Evolutionary conservation across 2,113 vertebrate species (phyloP).

Genomic region (Trogon surrucura): DNA sequence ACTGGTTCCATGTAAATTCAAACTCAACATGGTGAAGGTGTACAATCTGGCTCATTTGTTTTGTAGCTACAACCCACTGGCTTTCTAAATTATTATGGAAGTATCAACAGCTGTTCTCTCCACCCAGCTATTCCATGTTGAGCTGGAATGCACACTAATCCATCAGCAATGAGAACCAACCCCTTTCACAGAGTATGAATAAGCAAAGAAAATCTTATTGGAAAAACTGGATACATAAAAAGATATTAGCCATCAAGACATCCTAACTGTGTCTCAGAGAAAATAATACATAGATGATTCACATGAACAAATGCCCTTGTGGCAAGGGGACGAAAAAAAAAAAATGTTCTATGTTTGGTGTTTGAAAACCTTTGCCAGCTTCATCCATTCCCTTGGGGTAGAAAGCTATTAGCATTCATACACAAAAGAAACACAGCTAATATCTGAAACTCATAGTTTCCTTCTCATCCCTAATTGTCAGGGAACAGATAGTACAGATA

Average conservation of each 20-base stretch:
- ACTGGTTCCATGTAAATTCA: neutral
- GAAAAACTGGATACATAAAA: neutral
- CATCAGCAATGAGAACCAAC: neutral
- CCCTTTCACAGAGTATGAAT: neutral
- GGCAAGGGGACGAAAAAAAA: neutral
- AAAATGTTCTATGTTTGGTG: neutral
- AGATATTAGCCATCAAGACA: neutral
- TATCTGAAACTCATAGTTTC: neutral
- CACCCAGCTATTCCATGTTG: neutral
- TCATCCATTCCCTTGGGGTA: neutral
- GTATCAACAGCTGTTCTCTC: constrained; percentile 41
- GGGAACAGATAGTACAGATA: neutral
- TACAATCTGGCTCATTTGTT: constrained; percentile 4
- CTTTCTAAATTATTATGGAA: constrained; percentile 31
- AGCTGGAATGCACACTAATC: neutral
- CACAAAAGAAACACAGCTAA: neutral
- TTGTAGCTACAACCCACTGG: neutral
- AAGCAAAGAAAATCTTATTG: neutral
- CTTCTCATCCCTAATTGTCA: neutral
- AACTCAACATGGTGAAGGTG: neutral
- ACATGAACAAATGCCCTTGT: neutral
- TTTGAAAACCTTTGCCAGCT: neutral
- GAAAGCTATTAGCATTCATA: neutral
- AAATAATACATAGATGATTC: neutral
- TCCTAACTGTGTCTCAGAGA: neutral